A percentile compares a stretch with the other conserved stretches of the same genome.
Evolutionary conservation across 2,113 vertebrate genomes (phyloP).

Genomic region (Tragelaphus imberbis): DNA sequence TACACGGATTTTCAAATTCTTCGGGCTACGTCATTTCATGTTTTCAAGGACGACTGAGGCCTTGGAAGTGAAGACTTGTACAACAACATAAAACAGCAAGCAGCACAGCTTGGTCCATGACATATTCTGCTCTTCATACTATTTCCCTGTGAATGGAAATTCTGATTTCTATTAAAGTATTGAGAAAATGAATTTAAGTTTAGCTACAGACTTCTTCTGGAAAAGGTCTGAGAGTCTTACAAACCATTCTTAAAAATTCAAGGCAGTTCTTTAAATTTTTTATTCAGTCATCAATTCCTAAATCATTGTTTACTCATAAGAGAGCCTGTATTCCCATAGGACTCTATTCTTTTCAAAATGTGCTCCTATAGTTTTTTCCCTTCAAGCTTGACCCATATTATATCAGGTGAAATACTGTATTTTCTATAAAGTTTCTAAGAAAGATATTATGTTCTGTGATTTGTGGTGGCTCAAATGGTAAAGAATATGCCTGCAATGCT

Average conservation of each 20-base stretch:
- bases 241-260: neutral
- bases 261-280: neutral
- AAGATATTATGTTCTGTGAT: neutral
- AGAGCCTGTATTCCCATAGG: neutral
- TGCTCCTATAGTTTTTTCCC: neutral
- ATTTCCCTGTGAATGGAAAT: neutral
- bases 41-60: constrained; percentile 1
- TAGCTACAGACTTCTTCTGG: neutral
- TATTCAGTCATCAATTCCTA: neutral
- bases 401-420: neutral
- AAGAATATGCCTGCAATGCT: neutral
- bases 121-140: neutral
- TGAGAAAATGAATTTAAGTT: neutral
- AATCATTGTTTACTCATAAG: neutral
- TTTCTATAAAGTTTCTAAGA: neutral
- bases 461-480: neutral
- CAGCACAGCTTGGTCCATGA: neutral
- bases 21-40: neutral
- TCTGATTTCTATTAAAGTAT: neutral
- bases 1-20: neutral
- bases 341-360: neutral
- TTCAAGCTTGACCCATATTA: neutral
- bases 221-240: neutral
- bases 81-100: neutral
- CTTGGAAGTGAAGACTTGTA: neutral